Conservation (phyloP, 2,113 vertebrate genomes). For the Pavo muticus region DNA sequence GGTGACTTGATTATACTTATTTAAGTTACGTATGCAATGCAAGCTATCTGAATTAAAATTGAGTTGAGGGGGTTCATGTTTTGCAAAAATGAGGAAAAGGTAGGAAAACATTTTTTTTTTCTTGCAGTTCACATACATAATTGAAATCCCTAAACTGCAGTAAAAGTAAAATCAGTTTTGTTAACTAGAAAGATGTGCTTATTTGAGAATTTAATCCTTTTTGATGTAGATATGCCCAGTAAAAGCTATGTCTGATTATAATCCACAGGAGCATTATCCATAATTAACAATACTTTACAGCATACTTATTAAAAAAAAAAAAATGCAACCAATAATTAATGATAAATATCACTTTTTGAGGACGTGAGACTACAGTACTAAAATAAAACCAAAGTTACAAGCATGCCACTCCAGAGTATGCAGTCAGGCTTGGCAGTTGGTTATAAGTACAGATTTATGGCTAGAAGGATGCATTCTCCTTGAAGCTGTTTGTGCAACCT, state of each 20-base stretch:
- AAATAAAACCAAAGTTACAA: not conserved
- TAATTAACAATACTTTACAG: not conserved
- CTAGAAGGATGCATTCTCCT: constrained; percentile 54
- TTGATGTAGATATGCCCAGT: not conserved
- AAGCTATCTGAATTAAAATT: not conserved
- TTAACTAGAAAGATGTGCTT: not conserved
- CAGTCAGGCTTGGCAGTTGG: constrained; percentile 3
- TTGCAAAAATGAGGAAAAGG: not conserved
- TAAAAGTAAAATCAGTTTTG: not conserved
- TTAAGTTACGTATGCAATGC: not conserved
- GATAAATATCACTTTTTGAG: not conserved
- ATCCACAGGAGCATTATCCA: not conserved
- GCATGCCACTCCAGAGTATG: not conserved
- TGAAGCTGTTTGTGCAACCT: constrained; percentile 63
- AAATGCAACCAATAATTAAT: not conserved
- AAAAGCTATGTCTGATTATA: not conserved
- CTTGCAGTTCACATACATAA: not conserved
- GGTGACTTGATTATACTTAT: not conserved
- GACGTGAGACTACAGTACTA: not conserved
- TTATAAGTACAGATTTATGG: constrained; percentile 9
- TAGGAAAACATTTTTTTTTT: not conserved
- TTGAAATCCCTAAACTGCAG: not conserved
- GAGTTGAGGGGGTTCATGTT: not conserved
- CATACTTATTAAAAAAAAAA: not conserved
- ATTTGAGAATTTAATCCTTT: not conserved